Evolutionary conservation across 1,140 invertebrate genomes (phyloP), one percentile per base, ranked within the genome.

Genomic region (Drosophila nigromelanica): DNA sequence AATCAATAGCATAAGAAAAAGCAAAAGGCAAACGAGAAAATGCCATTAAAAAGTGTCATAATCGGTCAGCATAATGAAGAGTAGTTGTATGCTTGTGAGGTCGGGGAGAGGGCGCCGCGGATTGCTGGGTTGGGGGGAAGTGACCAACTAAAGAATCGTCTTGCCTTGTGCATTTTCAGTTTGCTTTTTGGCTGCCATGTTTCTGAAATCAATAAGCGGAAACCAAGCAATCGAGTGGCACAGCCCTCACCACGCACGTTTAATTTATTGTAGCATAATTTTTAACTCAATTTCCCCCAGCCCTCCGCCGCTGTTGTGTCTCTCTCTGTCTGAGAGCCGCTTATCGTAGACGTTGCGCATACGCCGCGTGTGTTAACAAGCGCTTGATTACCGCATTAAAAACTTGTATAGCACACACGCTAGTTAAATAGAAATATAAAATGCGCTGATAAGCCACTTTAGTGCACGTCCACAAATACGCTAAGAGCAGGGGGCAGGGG

Each of bases 21-120:
- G 48, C 39, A 59, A 50, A 59, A 8, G 39, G 40, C 40, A 58
- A 73, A 86, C 82, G 73, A 87, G 82, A 86, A 86, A 86, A 86
- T 86, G 64, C 78, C 68, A 86, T 86, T 86, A 87, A 86, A 86
- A 86, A 82, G 75, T 86, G 82, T 87, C 82, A 87, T 86, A 86
- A 86, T 86, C 82, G 82, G 82, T 87, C 82, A 86, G 82, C 82
- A 86, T 86, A 86, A 81, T 82, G 82, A 87, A 78, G 76, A 76
- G 74, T 76, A 15, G 64, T 27, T 42, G 48, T 71, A 59, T 70
- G 51, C 39, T 37, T 60, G 43, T 18, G 12, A 6, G 10, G n/a
- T 7, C 27, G 2, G 10, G n/a, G 18, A 4, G 15, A 14, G 4
- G 33, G 42, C 6, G 3, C n/a, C n/a, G n/a, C n/a, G n/a, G n/a